phyloP scores from a whole-genome alignment of 2,113 vertebrate species.

The Melozone crissalis region DNA sequence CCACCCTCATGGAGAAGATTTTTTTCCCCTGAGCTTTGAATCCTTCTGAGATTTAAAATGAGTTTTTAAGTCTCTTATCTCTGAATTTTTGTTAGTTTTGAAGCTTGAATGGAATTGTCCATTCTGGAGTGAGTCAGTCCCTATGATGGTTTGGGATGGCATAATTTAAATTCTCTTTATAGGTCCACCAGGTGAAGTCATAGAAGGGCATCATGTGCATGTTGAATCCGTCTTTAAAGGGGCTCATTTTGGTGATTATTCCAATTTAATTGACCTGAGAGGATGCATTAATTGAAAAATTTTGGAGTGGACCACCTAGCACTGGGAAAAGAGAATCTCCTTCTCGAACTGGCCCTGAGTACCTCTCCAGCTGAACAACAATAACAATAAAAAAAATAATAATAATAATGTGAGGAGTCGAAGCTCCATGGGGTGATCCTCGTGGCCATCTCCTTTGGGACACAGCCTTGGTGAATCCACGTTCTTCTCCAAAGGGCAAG shows the following conservation, averaged over 20 bases:
- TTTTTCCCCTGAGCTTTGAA: not conserved
- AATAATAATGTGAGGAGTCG: too few relatives aligned
- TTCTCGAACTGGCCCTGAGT: fast-evolving
- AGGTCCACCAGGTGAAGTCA: fast-evolving
- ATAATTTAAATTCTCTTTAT: fast-evolving
- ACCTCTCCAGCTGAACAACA: not conserved
- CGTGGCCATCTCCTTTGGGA: not conserved
- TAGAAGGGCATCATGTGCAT: fast-evolving
- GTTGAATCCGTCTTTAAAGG: not conserved
- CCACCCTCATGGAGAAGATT: not conserved
- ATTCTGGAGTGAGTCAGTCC: fast-evolving
- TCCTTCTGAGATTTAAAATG: not conserved
- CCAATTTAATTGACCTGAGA: not conserved
- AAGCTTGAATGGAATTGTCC: not conserved
- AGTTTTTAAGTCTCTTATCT: not conserved
- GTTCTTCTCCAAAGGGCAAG: not conserved
- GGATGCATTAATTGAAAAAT: not conserved
- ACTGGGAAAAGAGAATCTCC: not conserved
- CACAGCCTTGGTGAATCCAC: not conserved
- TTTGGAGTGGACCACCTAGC: not conserved
- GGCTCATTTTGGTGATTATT: not conserved
- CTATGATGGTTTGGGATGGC: fast-evolving
- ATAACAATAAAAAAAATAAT: too few relatives aligned
- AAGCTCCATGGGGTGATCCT: not conserved
- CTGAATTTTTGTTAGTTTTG: not conserved